phyloP scores from a whole-genome alignment of 2,113 vertebrate genomes.

The Bubo scandiacus region DNA sequence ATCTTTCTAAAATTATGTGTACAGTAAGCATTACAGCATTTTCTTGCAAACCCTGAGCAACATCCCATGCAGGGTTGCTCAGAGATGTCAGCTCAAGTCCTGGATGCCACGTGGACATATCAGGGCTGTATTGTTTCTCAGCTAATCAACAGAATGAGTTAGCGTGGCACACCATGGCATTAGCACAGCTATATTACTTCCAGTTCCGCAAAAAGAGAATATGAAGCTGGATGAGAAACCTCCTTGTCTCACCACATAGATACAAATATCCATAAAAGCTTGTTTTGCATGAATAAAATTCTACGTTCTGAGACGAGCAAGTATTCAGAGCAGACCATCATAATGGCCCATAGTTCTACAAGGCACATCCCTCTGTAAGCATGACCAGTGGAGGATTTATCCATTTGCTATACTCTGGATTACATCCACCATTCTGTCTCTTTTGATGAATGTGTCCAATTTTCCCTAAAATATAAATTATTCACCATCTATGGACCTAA shows the following conservation, averaged over 20 bases:
- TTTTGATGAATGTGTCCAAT: background rate
- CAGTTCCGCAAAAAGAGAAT: background rate
- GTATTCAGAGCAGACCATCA: background rate
- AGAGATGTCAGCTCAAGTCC: background rate
- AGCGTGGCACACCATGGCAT: background rate
- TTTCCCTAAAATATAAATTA: background rate
- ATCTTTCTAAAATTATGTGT: background rate
- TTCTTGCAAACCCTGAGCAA: background rate
- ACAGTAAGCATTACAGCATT: background rate
- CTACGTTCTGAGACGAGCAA: background rate
- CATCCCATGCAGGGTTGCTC: background rate
- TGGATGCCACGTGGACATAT: background rate
- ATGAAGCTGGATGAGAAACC: background rate
- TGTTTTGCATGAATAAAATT: background rate
- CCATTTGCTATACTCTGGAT: background rate
- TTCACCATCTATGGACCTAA: background rate
- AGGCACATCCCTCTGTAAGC: background rate
- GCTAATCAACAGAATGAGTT: background rate
- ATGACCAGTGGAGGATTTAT: background rate
- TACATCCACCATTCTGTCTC: background rate
- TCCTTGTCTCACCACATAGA: background rate
- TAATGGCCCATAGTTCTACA: background rate
- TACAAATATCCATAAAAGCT: background rate
- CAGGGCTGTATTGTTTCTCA: background rate
- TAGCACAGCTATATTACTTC: background rate